phyloP scores from a whole-genome alignment of 2,113 vertebrate genomes.

The Triplophysa siluroides region DNA sequence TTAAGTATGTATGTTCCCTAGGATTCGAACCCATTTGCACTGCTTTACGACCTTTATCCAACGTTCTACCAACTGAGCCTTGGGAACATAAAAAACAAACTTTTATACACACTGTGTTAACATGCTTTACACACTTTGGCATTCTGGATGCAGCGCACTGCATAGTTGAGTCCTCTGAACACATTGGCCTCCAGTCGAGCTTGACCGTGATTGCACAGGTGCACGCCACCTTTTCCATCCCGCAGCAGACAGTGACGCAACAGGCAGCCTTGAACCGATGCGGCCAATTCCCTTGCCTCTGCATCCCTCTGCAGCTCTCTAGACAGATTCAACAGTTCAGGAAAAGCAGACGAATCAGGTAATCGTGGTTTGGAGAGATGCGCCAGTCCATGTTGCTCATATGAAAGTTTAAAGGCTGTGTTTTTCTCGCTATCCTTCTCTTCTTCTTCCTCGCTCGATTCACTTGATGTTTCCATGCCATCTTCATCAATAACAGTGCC shows the following conservation, averaged over 20 bases:
- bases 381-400: slow-evolving; percentile 76
- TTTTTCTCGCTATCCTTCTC: slow-evolving; percentile 70
- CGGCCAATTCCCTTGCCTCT: slow-evolving; percentile 76
- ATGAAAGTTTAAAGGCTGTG: slow-evolving; percentile 68
- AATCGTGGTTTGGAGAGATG: slow-evolving; percentile 70
- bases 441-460: slow-evolving; percentile 74
- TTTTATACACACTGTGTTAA: no score
- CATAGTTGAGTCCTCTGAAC: slow-evolving; percentile 81
- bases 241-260: slow-evolving; percentile 84
- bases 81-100: no score
- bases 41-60: no score
- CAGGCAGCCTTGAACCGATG: slow-evolving; percentile 79
- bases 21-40: no score
- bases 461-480: slow-evolving; percentile 76
- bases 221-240: slow-evolving; percentile 82
- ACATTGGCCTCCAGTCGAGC: slow-evolving; percentile 82
- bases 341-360: slow-evolving; percentile 65
- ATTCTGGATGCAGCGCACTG: slow-evolving; percentile 83
- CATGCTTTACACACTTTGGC: slow-evolving; percentile 75
- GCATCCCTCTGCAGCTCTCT: slow-evolving; percentile 86
- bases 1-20: no score
- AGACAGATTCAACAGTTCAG: slow-evolving; percentile 75
- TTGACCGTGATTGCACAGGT: slow-evolving; percentile 81
- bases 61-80: no score
- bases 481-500: slow-evolving; percentile 66